Conservation (phyloP, 2,888 invertebrate genomes). For the Lithophane ornitopus region DNA sequence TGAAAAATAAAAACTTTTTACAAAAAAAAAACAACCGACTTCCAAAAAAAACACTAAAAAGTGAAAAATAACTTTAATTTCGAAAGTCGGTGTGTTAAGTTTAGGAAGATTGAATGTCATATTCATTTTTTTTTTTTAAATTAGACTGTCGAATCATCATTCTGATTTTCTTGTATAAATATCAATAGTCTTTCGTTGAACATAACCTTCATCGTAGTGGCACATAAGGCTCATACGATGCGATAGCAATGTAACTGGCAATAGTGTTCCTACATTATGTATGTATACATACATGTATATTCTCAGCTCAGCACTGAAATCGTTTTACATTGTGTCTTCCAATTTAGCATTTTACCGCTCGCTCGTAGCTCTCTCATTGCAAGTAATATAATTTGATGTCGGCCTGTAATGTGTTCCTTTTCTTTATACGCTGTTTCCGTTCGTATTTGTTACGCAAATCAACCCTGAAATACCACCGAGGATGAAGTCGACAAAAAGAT, state of each 20-base stretch:
- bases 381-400: constrained; percentile 70
- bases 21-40: too few species aligned
- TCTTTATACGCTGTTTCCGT: constrained; percentile 67
- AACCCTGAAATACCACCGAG: constrained; percentile 52
- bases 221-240: not conserved
- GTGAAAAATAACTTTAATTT: too few species aligned
- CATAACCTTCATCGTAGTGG: not conserved
- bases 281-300: constrained; percentile 5
- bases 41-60: too few species aligned
- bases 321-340: constrained; percentile 74
- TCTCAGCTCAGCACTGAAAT: constrained; percentile 48
- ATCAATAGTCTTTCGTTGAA: not conserved
- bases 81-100: too few species aligned
- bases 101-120: not conserved
- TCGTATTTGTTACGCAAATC: constrained; percentile 66
- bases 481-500: constrained; percentile 59
- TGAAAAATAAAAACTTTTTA: too few species aligned
- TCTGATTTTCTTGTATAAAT: not conserved
- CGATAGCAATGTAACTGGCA: constrained; percentile 7
- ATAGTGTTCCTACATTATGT: constrained; percentile 12
- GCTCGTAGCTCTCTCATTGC: constrained; percentile 74
- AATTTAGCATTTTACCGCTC: constrained; percentile 80
- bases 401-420: constrained; percentile 74
- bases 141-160: not conserved
- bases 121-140: not conserved